Conservation (phyloP, 1,140 invertebrate genomes). For the Pseudoatta argentina region DNA sequence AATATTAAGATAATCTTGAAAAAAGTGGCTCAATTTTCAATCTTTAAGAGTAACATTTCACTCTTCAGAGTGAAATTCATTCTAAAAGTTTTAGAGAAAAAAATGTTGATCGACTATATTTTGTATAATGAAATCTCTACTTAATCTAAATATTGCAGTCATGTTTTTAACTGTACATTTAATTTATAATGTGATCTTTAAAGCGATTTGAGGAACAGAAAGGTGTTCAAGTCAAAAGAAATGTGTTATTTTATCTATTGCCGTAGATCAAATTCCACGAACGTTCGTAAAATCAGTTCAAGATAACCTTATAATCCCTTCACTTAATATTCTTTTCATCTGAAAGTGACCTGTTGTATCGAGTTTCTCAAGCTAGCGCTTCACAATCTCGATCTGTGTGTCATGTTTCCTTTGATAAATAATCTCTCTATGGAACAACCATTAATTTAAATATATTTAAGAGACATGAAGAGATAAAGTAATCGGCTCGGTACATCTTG, state of each 20-base stretch:
- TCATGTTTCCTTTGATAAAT: constrained; percentile 53
- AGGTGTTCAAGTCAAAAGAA: constrained; percentile 20
- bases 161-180: background rate
- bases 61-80: too few relatives aligned
- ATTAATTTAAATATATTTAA: constrained; percentile 1
- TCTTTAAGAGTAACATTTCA: too few relatives aligned
- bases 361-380: constrained; percentile 58
- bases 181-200: background rate
- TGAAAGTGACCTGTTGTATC: constrained; percentile 40
- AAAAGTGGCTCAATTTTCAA: too few relatives aligned
- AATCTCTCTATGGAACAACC: constrained; percentile 7
- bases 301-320: constrained; percentile 50
- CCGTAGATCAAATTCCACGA: constrained; percentile 44
- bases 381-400: constrained; percentile 13
- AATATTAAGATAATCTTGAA: too few relatives aligned
- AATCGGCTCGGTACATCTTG: constrained; percentile 4
- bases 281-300: constrained; percentile 34
- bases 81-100: background rate
- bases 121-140: background rate
- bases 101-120: background rate
- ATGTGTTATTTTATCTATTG: constrained; percentile 47
- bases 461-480: constrained; percentile 1
- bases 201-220: background rate
- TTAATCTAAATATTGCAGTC: background rate
- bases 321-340: constrained; percentile 64